Base-by-base conservation (phyloP, 2,888 invertebrate species). In the Cremastinae sp. region DNA sequence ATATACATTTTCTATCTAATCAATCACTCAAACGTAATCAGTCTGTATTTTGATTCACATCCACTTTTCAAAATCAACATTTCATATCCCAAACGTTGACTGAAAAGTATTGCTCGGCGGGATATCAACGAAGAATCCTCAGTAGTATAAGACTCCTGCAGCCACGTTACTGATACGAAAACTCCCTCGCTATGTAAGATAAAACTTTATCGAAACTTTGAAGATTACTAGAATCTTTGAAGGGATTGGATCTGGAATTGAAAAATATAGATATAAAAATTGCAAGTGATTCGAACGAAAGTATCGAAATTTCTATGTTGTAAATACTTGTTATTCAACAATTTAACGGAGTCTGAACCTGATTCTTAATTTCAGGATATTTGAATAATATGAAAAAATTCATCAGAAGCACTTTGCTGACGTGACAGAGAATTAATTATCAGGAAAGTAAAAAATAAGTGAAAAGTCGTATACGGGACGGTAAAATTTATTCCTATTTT, bases 161-260 rank as follows among this genome's bases (percentile, higher is more conserved):
- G n/a, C 12, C n/a, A 20, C 41, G 5, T 41, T 41, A 18, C 2
- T 7, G 2, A 20, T 18, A 9, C 3, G 39, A 18, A 58, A 41
- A 41, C 41, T 58, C 18, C 5, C 28, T 28, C 39, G 16, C 10
- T 2, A 16, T 16, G 39, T 56, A 18, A 58, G 56, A 58, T 58
- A 10, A 37, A 37, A 58, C n/a, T 41, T 58, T 58, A 20, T 14
- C 58, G 41, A 58, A 56, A 58, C 58, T 58, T 58, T 2, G 41
- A 41, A 41, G 41, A 58, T 20, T 20, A 41, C 22, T 12, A 20
- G 39, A 20, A 58, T 41, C 9, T 20, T 9, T 10, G 51, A 41
- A 18, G 16, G n/a, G 41, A 3, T 37, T 16, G 9, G 16, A 35
- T 39, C 18, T 58, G n/a, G 28, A 2, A 35, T 53, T 16, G 4